phyloP scores from a whole-genome alignment of 2,888 invertebrate species.

The Tortrix viridana region DNA sequence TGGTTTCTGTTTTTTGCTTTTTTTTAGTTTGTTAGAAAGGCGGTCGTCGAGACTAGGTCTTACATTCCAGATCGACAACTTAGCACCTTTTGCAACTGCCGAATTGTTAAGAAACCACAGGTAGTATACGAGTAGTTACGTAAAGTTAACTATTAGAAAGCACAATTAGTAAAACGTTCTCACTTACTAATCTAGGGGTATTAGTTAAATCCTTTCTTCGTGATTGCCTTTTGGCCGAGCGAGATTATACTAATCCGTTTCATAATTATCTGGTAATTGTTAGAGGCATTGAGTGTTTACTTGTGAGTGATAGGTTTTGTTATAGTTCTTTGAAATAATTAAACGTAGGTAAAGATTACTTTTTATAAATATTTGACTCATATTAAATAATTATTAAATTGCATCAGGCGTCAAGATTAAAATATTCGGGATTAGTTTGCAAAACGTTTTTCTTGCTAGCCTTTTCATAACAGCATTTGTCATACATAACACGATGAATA shows the following conservation, averaged over 20 bases:
- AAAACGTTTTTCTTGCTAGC: too few relatives aligned
- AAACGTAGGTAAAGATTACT: background rate
- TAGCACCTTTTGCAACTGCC: background rate
- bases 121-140: constrained; percentile 16
- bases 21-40: background rate
- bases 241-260: constrained; percentile 53
- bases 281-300: constrained; percentile 1
- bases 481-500: too few relatives aligned
- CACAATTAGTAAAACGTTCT: constrained; percentile 44
- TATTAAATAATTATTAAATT: too few relatives aligned
- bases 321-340: background rate
- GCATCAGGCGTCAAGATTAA: too few relatives aligned
- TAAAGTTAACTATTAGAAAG: constrained; percentile 9
- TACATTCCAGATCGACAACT: background rate
- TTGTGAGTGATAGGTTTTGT: constrained; percentile 9
- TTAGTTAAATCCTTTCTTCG: constrained; percentile 56
- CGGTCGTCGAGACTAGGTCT: background rate
- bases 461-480: too few relatives aligned
- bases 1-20: background rate
- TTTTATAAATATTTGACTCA: background rate
- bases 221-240: constrained; percentile 57
- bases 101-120: constrained; percentile 16
- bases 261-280: constrained; percentile 51
- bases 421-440: too few relatives aligned
- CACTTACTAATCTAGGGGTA: constrained; percentile 51